Evolutionary conservation across 2,113 vertebrate species (phyloP).

Genomic region (Hymenochirus boettgeri): DNA sequence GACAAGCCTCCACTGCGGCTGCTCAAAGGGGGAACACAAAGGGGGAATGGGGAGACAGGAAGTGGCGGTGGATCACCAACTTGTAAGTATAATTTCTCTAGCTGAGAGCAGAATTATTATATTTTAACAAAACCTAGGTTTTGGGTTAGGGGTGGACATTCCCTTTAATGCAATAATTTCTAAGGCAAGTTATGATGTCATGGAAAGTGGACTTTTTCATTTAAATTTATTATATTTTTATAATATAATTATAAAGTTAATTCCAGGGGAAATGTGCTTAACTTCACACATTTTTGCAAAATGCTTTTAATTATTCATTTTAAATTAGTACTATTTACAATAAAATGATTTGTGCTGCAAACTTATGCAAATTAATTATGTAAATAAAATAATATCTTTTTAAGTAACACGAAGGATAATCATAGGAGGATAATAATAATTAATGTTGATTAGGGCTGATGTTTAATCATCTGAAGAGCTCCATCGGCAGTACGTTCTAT

Average conservation of each 20-base stretch:
- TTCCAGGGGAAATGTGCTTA: too few species aligned
- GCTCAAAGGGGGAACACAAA: too few species aligned
- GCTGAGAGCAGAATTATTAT: too few species aligned
- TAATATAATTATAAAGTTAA: too few species aligned
- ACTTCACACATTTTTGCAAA: too few species aligned
- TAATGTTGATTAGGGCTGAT: constrained; percentile 5
- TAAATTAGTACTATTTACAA: constrained; percentile 63
- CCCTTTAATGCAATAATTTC: neutral
- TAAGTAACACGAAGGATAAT: constrained; percentile 33
- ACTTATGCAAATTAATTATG: constrained; percentile 46
- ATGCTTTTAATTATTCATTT: constrained; percentile 37
- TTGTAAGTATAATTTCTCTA: too few species aligned
- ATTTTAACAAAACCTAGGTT: too few species aligned
- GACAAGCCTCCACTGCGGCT: too few species aligned
- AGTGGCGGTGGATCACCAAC: too few species aligned
- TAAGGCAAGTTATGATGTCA: neutral
- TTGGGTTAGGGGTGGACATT: too few species aligned
- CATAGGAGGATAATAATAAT: constrained; percentile 41
- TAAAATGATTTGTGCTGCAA: constrained; percentile 50
- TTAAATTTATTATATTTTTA: too few species aligned
- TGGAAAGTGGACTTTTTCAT: neutral
- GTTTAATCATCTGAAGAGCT: constrained; percentile 39
- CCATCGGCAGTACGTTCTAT: constrained; percentile 11
- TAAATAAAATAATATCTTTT: constrained; percentile 44
- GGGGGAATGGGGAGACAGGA: too few species aligned